These are phyloP conservation scores for Siphamia tubifer DNA, from an alignment of 2,113 vertebrate genomes.

Conservation along the genomic window DNA sequence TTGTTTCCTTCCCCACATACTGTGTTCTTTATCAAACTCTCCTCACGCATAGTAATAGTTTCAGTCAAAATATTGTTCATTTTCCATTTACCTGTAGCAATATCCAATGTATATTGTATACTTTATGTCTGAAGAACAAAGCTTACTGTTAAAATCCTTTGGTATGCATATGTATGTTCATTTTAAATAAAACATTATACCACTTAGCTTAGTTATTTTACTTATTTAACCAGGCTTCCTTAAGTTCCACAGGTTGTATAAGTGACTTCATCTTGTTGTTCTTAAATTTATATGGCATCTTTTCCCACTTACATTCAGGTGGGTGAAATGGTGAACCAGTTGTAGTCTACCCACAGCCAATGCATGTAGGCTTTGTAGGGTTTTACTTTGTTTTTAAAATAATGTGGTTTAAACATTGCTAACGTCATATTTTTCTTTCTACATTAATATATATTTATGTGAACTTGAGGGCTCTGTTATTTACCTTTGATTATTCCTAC, in stretches of 20 bases:
- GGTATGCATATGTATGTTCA: constrained; percentile 82
- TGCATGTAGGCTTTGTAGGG: constrained; percentile 79
- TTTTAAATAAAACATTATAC: constrained; percentile 82
- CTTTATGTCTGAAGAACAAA: constrained; percentile 76
- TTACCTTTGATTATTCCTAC: constrained; percentile 82
- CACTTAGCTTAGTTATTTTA: constrained; percentile 80
- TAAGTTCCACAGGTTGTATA: constrained; percentile 75
- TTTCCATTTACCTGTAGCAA: constrained; percentile 66
- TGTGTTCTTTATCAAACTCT: constrained; percentile 56
- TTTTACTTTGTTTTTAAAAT: constrained; percentile 58
- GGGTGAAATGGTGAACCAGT: constrained; percentile 67
- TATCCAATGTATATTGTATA: constrained; percentile 80
- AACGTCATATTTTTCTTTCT: constrained; percentile 24
- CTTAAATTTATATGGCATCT: constrained; percentile 68
- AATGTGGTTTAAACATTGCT: constrained; percentile 43
- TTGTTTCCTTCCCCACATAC: constrained; percentile 48
- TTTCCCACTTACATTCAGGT: constrained; percentile 66
- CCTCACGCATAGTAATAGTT: constrained; percentile 56
- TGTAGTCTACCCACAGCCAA: constrained; percentile 75
- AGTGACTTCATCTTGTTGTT: constrained; percentile 39
- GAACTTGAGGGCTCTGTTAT: constrained; percentile 70
- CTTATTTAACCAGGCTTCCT: constrained; percentile 78
- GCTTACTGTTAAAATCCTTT: constrained; percentile 74
- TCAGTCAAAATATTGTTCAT: constrained; percentile 65
- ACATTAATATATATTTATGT: constrained; percentile 56